Evolutionary conservation across 2,888 invertebrate species (phyloP).

Genomic region (Tolmerus cingulatus): DNA sequence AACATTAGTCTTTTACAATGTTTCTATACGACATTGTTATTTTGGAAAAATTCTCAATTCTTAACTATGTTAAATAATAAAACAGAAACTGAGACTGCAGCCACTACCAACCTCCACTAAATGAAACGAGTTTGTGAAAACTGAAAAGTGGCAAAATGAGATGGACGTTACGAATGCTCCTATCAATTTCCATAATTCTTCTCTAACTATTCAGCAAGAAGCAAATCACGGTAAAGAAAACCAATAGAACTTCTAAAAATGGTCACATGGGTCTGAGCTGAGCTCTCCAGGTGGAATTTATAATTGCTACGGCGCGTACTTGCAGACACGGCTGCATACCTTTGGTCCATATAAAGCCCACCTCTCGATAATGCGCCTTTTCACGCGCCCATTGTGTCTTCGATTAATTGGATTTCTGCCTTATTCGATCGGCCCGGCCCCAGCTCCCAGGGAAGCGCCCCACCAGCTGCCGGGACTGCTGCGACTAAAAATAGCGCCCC

Average conservation of each 20-base stretch:
- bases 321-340: background rate
- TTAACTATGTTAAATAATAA: too few relatives aligned
- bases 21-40: too few relatives aligned
- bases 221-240: background rate
- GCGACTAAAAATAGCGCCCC: background rate
- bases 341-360: background rate
- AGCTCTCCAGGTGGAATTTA: background rate
- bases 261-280: background rate
- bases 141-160: too few relatives aligned
- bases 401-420: background rate
- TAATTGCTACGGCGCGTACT: background rate
- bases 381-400: background rate
- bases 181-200: background rate
- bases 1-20: too few relatives aligned
- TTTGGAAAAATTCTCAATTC: too few relatives aligned
- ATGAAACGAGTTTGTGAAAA: too few relatives aligned
- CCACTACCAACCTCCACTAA: too few relatives aligned
- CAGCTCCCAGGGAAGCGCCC: background rate
- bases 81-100: too few relatives aligned
- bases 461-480: background rate
- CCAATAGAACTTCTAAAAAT: background rate
- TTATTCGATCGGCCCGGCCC: background rate
- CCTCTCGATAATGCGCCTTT: background rate
- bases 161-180: background rate
- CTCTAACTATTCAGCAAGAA: background rate